Conservation (phyloP, 92 coral and sea anemone genomes). For the Palythoa grandis region DNA sequence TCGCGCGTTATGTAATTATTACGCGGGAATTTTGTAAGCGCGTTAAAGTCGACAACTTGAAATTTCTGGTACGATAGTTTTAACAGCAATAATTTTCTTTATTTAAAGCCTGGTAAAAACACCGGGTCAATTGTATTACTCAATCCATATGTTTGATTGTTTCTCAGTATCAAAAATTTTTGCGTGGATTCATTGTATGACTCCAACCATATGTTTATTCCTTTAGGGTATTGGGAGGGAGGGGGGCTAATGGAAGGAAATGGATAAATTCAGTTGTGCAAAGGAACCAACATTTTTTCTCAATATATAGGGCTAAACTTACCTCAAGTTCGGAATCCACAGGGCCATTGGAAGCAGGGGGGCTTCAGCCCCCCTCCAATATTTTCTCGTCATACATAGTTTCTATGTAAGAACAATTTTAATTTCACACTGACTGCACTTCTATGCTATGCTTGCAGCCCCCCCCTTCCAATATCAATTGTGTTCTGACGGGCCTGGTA, state of each 20-base stretch:
- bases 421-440: slow-evolving; percentile 24
- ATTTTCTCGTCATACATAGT: slow-evolving; percentile 17
- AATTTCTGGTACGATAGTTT: slow-evolving; percentile 23
- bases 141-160: slow-evolving; percentile 30
- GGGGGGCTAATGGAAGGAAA: slow-evolving; percentile 15
- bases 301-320: slow-evolving; percentile 33
- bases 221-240: slow-evolving; percentile 18
- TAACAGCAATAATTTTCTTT: slow-evolving; percentile 2
- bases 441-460: slow-evolving; percentile 14
- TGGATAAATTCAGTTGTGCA: slow-evolving; percentile 22
- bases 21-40: slow-evolving; percentile 30
- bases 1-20: slow-evolving; percentile 30
- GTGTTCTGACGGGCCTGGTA: slow-evolving; percentile 32
- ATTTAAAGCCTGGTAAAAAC: slow-evolving; percentile 29
- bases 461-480: slow-evolving; percentile 12
- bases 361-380: slow-evolving; percentile 20
- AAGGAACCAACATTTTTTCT: slow-evolving; percentile 26
- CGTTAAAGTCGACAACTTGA: slow-evolving; percentile 27
- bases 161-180: slow-evolving; percentile 16
- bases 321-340: slow-evolving; percentile 10
- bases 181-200: slow-evolving; percentile 23
- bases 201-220: slow-evolving; percentile 26
- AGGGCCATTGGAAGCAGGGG: slow-evolving; percentile 2
- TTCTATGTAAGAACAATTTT: slow-evolving; percentile 20
- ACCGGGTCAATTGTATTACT: slow-evolving; percentile 26